Evolutionary conservation across 2,888 invertebrate genomes (phyloP).

Genomic region (Kryphioiulus occultus): DNA sequence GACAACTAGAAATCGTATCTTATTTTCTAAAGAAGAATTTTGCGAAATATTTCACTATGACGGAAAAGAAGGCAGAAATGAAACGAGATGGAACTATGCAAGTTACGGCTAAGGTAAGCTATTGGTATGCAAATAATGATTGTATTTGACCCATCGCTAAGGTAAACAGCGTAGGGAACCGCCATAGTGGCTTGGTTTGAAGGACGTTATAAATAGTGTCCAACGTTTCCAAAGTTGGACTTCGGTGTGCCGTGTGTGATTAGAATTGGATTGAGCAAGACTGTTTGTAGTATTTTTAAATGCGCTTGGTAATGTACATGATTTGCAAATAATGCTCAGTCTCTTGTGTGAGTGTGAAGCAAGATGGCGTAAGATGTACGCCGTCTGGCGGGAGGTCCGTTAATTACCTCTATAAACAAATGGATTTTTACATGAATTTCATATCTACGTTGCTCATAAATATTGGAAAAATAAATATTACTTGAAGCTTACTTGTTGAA

Average conservation of each 20-base stretch:
- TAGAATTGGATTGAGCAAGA: neutral
- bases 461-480: too few relatives aligned
- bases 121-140: neutral
- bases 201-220: neutral
- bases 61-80: slow-evolving; percentile 53
- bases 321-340: neutral
- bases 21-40: neutral
- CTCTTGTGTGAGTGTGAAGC: neutral
- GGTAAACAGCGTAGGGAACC: neutral
- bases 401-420: neutral
- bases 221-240: neutral
- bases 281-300: neutral
- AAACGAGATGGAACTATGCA: slow-evolving; percentile 53
- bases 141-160: neutral
- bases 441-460: too few relatives aligned
- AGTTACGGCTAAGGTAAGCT: slow-evolving; percentile 52
- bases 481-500: neutral
- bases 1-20: neutral
- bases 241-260: too few relatives aligned
- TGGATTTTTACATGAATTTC: too few relatives aligned
- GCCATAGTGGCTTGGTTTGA: neutral
- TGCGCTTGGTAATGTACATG: neutral
- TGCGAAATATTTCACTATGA: slow-evolving; percentile 18
- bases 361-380: neutral
- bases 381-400: neutral